Evolutionary conservation across 2,113 vertebrate genomes (phyloP).

Genomic region (Eudyptes chrysolophus): DNA sequence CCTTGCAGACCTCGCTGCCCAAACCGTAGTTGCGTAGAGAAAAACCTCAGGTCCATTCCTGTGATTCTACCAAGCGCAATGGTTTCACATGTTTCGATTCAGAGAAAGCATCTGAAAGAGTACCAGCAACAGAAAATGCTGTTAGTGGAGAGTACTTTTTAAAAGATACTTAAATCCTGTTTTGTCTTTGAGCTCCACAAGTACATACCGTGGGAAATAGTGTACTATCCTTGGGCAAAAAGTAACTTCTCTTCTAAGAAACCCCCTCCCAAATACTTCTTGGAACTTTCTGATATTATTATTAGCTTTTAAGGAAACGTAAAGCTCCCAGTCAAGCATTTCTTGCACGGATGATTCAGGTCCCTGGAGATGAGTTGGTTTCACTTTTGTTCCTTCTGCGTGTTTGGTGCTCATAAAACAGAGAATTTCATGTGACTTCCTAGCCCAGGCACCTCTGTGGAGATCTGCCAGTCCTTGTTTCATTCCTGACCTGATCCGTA

Average conservation of each 20-base stretch:
- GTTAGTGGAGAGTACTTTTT: background rate
- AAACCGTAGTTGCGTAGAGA: background rate
- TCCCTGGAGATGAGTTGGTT: background rate
- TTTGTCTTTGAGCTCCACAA: background rate
- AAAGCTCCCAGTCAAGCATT: background rate
- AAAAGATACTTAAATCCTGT: background rate
- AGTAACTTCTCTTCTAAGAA: background rate
- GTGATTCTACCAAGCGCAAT: background rate
- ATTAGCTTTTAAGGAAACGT: background rate
- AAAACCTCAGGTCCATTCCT: background rate
- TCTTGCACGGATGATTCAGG: background rate
- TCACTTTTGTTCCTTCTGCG: background rate
- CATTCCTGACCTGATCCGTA: background rate
- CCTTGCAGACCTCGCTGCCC: fast-evolving
- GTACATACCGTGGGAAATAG: background rate
- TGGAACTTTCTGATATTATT: background rate
- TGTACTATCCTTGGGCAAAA: background rate
- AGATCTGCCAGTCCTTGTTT: background rate
- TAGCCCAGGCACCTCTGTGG: background rate
- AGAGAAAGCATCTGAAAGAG: background rate
- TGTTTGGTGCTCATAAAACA: background rate
- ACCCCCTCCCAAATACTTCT: background rate
- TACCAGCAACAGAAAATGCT: background rate
- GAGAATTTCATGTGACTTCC: background rate
- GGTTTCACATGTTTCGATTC: background rate